These are phyloP conservation scores for Daphoenositta chrysoptera DNA, from an alignment of 2,113 vertebrate species.

Conservation along the genomic window DNA sequence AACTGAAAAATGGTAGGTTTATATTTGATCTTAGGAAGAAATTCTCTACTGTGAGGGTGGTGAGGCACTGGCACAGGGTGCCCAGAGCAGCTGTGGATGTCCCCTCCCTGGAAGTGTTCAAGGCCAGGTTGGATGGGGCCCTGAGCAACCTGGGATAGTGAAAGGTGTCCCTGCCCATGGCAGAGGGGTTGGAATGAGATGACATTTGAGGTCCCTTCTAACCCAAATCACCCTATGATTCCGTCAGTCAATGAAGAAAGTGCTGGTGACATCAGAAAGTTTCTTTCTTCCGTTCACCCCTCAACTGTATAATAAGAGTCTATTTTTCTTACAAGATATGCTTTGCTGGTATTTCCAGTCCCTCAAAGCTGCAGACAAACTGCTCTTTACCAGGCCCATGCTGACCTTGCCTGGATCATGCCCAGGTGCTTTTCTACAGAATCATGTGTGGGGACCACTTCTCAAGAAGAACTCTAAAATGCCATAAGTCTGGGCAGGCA, in stretches of 20 bases:
- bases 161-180: neutral
- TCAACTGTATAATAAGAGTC: neutral
- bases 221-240: neutral
- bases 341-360: neutral
- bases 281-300: neutral
- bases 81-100: neutral
- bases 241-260: neutral
- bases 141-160: neutral
- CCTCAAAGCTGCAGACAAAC: neutral
- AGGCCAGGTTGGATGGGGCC: neutral
- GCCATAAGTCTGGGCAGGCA: neutral
- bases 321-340: neutral
- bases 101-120: neutral
- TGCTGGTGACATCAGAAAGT: neutral
- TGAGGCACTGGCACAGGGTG: neutral
- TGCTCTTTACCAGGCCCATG: neutral
- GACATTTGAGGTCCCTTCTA: neutral
- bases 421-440: neutral
- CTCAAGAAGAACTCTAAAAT: neutral
- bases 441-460: neutral
- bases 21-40: neutral
- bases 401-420: neutral
- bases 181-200: neutral
- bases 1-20: neutral
- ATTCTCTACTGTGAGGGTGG: neutral